A percentile compares a stretch with the other conserved stretches of the same genome.
Conservation (phyloP, 2,113 vertebrate genomes). For the Antidorcas marsupialis region DNA sequence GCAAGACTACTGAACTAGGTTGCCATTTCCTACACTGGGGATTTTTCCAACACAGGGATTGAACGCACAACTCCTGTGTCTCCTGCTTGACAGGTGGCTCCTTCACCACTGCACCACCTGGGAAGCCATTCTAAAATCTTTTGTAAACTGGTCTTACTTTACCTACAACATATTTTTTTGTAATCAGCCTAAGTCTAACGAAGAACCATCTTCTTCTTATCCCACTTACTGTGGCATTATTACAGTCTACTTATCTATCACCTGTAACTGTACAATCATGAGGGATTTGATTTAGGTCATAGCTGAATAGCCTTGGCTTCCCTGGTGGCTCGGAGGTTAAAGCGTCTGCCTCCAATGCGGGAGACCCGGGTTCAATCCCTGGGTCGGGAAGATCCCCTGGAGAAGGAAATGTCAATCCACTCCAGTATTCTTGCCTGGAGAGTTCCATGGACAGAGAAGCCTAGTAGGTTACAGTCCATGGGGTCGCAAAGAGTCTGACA, state of each 20-base stretch:
- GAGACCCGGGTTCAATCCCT: too few relatives aligned
- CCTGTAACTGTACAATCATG: not conserved
- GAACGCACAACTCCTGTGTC: not conserved
- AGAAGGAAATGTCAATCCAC: too few relatives aligned
- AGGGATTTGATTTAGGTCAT: not conserved
- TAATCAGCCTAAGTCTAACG: not conserved
- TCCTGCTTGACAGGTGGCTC: not conserved
- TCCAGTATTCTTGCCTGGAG: too few relatives aligned
- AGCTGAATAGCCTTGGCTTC: not conserved
- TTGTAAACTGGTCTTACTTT: not conserved
- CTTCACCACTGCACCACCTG: not conserved
- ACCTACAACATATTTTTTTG: not conserved
- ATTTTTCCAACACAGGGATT: not conserved
- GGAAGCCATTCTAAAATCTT: not conserved
- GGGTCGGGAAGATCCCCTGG: too few relatives aligned
- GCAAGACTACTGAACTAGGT: not conserved
- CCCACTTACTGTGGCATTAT: not conserved
- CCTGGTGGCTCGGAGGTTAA: too few relatives aligned
- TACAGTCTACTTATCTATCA: not conserved
- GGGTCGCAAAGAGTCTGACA: too few relatives aligned
- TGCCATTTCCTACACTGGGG: not conserved
- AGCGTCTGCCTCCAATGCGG: too few relatives aligned
- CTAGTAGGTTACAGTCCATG: too few relatives aligned
- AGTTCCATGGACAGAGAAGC: too few relatives aligned
- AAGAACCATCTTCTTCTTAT: not conserved